phyloP scores from a whole-genome alignment of 2,797 vertebrate genomes.

The Numenius phaeopus region DNA sequence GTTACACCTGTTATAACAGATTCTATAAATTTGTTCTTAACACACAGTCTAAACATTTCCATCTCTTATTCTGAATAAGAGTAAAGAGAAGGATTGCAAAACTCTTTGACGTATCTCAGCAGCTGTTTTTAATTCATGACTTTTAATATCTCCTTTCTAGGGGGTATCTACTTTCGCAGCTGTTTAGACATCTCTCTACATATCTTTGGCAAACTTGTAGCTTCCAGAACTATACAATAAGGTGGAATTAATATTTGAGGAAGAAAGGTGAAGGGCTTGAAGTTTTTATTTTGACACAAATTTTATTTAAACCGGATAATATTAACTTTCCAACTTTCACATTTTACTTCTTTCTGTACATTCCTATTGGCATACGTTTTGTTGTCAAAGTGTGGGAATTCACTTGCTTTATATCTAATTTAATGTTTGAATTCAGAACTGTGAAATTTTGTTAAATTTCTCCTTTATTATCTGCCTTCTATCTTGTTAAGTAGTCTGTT shows the following conservation, averaged over 20 bases:
- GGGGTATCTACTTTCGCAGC: background rate
- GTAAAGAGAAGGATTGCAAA: background rate
- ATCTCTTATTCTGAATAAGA: background rate
- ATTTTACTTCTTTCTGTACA: background rate
- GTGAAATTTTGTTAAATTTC: background rate
- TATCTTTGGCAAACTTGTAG: background rate
- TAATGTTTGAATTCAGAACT: background rate
- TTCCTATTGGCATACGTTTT: fast-evolving
- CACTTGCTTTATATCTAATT: background rate
- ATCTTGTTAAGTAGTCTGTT: background rate
- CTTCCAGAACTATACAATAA: background rate
- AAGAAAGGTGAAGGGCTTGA: background rate
- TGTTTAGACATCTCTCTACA: background rate
- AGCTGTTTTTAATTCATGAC: background rate
- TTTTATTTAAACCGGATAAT: background rate
- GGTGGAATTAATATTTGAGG: background rate
- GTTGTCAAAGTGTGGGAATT: background rate
- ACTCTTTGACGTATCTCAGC: background rate
- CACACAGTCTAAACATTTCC: background rate
- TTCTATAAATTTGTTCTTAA: background rate
- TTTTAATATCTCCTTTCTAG: background rate
- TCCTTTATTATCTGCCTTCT: background rate
- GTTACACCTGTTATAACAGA: background rate
- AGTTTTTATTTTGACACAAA: background rate
- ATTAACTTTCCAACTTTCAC: background rate